Conservation (phyloP, 2,888 invertebrate genomes). For the Luperina testacea region DNA sequence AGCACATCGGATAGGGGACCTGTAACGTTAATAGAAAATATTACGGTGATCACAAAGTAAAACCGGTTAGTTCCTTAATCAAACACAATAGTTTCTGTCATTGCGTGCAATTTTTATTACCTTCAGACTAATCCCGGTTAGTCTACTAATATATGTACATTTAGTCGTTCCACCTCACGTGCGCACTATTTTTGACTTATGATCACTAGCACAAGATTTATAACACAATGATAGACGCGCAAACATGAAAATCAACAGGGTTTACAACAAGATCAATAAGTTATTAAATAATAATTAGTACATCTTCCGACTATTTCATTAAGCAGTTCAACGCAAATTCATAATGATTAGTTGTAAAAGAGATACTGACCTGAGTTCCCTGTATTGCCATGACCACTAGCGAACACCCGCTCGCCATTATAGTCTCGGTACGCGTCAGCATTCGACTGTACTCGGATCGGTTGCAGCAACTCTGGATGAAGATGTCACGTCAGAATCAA, state of each 20-base stretch:
- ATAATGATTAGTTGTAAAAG: not conserved
- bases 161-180: not conserved
- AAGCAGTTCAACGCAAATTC: not conserved
- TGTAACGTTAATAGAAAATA: conserved; percentile 41
- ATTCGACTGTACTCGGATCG: conserved; percentile 18
- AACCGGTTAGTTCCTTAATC: not conserved
- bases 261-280: not conserved
- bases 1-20: conserved; percentile 73
- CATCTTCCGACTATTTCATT: too few species aligned
- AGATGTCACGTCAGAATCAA: not conserved
- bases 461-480: conserved; percentile 10
- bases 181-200: too few species aligned
- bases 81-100: not conserved
- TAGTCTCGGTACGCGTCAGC: conserved; percentile 30
- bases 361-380: not conserved
- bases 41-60: not conserved
- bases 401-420: conserved; percentile 7
- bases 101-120: not conserved
- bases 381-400: conserved; percentile 23
- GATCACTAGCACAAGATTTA: not conserved
- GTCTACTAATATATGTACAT: not conserved
- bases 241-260: not conserved
- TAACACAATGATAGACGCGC: not conserved
- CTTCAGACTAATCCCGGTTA: not conserved
- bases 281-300: not conserved